A percentile compares a stretch with the other conserved stretches of the same genome.
These are phyloP conservation scores for Myotis brandtii DNA, from an alignment of 2,113 vertebrate species.

Conservation along the genomic window DNA sequence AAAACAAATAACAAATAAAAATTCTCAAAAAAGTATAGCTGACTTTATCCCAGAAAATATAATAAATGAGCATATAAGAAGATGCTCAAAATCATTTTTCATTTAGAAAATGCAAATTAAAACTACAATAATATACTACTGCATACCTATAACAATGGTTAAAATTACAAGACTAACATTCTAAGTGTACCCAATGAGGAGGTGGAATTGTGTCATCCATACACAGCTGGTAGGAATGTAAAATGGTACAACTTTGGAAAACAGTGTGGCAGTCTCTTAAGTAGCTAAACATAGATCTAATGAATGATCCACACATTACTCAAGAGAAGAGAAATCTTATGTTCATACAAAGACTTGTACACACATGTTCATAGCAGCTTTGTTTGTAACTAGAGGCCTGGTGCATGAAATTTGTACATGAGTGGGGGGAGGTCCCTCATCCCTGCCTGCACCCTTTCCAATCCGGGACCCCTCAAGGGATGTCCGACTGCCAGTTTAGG, in stretches of 20 bases:
- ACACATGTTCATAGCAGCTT: conserved; percentile 6
- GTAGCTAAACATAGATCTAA: not conserved
- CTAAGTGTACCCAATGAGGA: not conserved
- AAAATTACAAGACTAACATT: not conserved
- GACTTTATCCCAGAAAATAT: not conserved
- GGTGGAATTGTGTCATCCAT: not conserved
- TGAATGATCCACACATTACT: not conserved
- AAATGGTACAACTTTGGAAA: not conserved
- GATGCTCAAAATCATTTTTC: not conserved
- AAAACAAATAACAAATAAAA: not conserved
- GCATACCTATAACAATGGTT: not conserved
- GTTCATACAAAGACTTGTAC: not conserved
- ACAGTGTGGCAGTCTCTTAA: not conserved
- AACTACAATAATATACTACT: not conserved
- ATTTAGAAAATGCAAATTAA: not conserved
- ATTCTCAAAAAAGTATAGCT: not conserved
- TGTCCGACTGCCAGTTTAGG: no score
- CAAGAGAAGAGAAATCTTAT: not conserved
- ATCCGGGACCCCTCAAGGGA: no score
- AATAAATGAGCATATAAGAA: not conserved
- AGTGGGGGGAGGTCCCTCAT: no score
- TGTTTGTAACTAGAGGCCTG: not conserved
- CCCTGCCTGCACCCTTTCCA: no score
- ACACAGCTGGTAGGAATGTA: not conserved
- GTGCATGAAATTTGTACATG: no score